phyloP scores from a whole-genome alignment of 2,888 invertebrate species.

The Hedya salicella region DNA sequence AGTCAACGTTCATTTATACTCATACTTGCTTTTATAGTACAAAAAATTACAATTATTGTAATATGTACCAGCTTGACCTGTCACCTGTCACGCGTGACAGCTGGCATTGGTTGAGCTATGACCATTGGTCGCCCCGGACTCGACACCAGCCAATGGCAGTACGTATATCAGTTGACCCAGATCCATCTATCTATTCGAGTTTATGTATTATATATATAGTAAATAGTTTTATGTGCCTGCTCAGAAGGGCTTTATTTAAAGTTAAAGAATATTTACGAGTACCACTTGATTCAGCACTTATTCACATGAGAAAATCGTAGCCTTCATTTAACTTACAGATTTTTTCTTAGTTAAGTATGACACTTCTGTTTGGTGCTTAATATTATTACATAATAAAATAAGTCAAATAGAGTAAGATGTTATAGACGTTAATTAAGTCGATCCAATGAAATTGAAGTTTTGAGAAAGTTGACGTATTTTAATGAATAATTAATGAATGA shows the following conservation, averaged over 20 bases:
- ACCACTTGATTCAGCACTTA: neutral
- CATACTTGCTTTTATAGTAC: neutral
- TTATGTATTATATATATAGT: conserved; percentile 28
- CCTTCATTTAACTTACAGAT: no score
- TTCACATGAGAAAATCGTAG: no score
- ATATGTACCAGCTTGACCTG: conserved; percentile 56
- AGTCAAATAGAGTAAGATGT: no score
- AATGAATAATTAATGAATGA: no score
- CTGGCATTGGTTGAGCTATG: conserved; percentile 32
- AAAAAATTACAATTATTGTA: conserved; percentile 46
- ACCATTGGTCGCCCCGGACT: conserved; percentile 33
- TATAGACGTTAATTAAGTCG: no score
- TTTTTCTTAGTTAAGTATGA: no score
- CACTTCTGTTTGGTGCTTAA: no score
- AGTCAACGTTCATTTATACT: no score
- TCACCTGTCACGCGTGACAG: conserved; percentile 23
- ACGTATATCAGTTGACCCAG: conserved; percentile 25
- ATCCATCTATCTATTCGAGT: conserved; percentile 18
- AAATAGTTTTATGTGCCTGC: conserved; percentile 16
- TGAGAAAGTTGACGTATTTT: no score
- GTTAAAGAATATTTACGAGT: neutral
- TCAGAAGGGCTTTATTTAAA: conserved; percentile 7
- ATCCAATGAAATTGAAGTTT: no score
- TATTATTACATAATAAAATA: no score
- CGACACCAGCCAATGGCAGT: conserved; percentile 30